Conservation (phyloP, 2,797 vertebrate genomes). For the Lepilemur ruficaudatus region DNA sequence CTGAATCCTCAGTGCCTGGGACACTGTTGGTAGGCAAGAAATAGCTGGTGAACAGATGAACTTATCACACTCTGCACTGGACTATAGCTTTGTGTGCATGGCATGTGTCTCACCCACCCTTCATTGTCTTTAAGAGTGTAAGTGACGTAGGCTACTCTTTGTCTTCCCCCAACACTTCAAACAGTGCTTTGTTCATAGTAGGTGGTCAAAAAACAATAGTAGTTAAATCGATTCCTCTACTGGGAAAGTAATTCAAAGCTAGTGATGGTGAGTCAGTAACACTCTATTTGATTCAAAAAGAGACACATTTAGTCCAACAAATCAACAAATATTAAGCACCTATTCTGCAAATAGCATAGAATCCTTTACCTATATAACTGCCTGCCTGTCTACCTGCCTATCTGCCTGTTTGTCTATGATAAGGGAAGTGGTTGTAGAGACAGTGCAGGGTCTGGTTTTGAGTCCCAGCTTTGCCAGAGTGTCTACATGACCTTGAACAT, state of each 20-base stretch:
- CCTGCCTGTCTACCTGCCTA: neutral
- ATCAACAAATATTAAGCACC: neutral
- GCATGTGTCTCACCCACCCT: rapidly evolving
- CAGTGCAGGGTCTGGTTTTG: neutral
- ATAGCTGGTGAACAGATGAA: neutral
- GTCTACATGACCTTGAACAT: neutral
- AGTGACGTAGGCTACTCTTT: neutral
- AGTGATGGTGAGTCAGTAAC: neutral
- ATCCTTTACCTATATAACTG: neutral
- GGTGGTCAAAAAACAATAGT: neutral
- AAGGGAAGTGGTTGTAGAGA: neutral
- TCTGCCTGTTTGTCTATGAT: neutral
- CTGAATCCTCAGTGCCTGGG: neutral
- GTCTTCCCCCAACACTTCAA: neutral
- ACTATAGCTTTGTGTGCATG: neutral
- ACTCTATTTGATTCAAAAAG: neutral
- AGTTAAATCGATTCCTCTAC: neutral
- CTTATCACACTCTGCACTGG: neutral
- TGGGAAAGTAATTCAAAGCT: neutral
- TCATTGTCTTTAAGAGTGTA: neutral
- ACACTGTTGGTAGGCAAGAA: neutral
- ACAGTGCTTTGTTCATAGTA: neutral
- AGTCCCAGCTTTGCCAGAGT: neutral
- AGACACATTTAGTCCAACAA: neutral
- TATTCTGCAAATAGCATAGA: neutral